phyloP scores from a whole-genome alignment of 2,888 invertebrate genomes.

The Alentia gelatinosa region DNA sequence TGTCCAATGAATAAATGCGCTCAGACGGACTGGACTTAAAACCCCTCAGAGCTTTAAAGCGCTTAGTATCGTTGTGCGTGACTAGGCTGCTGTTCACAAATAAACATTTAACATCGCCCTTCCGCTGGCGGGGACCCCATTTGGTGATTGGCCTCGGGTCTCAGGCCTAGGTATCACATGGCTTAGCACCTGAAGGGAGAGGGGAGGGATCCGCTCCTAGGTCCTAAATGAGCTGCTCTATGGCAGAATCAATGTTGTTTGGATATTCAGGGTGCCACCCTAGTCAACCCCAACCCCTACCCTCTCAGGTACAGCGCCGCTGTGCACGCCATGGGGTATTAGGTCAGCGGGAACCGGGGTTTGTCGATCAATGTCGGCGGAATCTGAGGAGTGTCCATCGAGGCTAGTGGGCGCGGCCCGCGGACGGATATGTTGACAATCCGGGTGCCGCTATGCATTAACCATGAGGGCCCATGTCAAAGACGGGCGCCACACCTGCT shows the following conservation, averaged over 20 bases:
- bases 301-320: not conserved
- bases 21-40: not conserved
- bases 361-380: not conserved
- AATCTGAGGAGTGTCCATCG: constrained; percentile 1
- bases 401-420: not conserved
- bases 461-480: constrained; percentile 7
- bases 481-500: not conserved
- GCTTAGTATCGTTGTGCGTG: not conserved
- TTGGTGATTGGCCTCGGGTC: not conserved
- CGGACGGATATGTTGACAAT: not conserved
- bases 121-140: not conserved
- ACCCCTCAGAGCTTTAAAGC: not conserved
- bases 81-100: not conserved
- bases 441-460: not conserved
- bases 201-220: too few relatives aligned
- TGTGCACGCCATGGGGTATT: not conserved
- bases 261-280: not conserved
- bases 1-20: not conserved
- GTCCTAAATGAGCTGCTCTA: not conserved
- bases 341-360: not conserved
- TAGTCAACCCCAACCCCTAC: not conserved
- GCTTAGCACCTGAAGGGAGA: not conserved
- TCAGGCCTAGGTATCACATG: not conserved
- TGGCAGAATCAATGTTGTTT: not conserved
- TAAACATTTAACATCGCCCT: not conserved